Evolutionary conservation across 2,797 vertebrate genomes (phyloP).

Genomic region (Pyrrhura leucotis): DNA sequence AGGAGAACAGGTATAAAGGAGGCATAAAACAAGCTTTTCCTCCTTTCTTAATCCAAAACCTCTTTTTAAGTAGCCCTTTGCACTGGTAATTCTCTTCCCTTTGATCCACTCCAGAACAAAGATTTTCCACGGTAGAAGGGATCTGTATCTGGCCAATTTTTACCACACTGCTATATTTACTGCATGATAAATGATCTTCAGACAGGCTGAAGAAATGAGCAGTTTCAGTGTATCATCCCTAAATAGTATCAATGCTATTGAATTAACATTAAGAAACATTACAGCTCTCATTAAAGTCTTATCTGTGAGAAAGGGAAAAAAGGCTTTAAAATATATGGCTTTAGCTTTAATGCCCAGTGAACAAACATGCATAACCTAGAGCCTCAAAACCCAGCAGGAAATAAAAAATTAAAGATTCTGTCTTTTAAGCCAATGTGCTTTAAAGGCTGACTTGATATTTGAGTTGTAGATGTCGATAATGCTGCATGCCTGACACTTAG

Average conservation of each 20-base stretch:
- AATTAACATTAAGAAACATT: not conserved
- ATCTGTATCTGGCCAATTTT: not conserved
- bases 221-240: not conserved
- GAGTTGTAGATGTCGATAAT: not conserved
- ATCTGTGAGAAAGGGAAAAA: rapidly evolving
- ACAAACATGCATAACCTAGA: not conserved
- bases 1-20: not conserved
- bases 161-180: not conserved
- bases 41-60: not conserved
- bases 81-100: not conserved
- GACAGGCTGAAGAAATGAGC: not conserved
- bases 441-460: not conserved
- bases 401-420: not conserved
- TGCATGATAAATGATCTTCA: not conserved
- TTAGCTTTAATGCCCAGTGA: not conserved
- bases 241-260: not conserved
- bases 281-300: not conserved
- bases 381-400: not conserved
- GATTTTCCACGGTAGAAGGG: not conserved
- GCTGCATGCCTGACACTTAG: not conserved
- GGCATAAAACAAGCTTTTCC: not conserved
- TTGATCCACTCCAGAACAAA: not conserved
- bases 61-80: not conserved
- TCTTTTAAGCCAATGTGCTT: not conserved
- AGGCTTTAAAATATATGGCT: not conserved